Evolutionary conservation across 2,888 invertebrate species (phyloP).

Genomic region (Callinectes sapidus): DNA sequence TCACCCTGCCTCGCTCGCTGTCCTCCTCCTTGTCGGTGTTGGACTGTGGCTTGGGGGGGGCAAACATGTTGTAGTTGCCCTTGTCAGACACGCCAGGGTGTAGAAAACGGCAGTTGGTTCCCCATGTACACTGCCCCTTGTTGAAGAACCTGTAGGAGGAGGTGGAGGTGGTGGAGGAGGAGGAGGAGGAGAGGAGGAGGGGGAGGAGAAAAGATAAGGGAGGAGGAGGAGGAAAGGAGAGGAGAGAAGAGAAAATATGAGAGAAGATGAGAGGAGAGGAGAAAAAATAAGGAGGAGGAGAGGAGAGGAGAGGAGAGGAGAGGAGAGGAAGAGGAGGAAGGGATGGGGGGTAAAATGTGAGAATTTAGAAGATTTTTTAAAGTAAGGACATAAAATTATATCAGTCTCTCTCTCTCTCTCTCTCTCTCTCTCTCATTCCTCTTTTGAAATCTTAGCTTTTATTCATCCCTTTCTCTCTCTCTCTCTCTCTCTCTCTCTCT

Average conservation of each 20-base stretch:
- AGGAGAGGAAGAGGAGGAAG: not conserved
- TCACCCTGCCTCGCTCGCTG: constrained; percentile 61
- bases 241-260: not conserved
- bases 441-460: too few relatives aligned
- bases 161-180: not conserved
- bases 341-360: too few relatives aligned
- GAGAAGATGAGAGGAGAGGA: not conserved
- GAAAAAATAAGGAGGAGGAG: not conserved
- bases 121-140: constrained; percentile 97
- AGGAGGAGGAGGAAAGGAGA: not conserved
- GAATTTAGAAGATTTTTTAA: too few relatives aligned
- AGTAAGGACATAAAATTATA: too few relatives aligned
- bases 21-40: constrained; percentile 72
- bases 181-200: not conserved
- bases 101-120: constrained; percentile 94
- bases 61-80: constrained; percentile 96
- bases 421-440: too few relatives aligned
- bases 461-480: too few relatives aligned
- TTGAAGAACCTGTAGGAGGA: constrained; percentile 85
- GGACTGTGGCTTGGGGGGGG: constrained; percentile 84
- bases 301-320: not conserved
- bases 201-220: too few relatives aligned
- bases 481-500: too few relatives aligned
- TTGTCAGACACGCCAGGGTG: constrained; percentile 98
- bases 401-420: too few relatives aligned